These are phyloP conservation scores for Melanocharis versteri DNA, from an alignment of 2,113 vertebrate species.

Conservation along the genomic window DNA sequence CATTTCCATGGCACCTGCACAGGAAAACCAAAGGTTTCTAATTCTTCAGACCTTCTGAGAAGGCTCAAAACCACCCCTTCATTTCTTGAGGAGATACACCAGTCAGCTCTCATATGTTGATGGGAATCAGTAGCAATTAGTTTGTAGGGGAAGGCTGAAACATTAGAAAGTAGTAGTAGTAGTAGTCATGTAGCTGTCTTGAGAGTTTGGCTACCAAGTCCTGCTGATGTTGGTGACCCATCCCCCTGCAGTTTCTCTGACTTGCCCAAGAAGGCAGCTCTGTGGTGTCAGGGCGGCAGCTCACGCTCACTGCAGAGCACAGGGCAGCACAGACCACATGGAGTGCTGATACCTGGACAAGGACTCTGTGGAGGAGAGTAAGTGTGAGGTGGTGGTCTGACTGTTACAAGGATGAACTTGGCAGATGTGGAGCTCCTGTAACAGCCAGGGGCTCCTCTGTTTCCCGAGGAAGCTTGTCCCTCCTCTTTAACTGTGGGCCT, in stretches of 20 bases:
- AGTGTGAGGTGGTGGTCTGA: rapidly evolving
- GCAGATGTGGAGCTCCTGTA: neutral
- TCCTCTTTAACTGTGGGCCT: neutral
- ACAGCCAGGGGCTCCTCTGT: neutral
- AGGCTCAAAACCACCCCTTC: neutral
- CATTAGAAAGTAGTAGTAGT: neutral
- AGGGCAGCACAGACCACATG: neutral
- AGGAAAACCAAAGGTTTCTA: neutral
- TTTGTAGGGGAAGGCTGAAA: neutral
- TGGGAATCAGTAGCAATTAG: neutral
- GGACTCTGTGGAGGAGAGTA: neutral
- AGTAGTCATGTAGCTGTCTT: neutral
- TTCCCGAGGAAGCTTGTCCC: neutral
- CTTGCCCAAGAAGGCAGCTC: neutral
- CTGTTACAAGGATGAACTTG: neutral
- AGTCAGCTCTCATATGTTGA: neutral
- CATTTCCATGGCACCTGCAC: neutral
- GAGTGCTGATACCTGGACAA: neutral
- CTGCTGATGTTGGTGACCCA: neutral
- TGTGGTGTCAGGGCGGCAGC: rapidly evolving
- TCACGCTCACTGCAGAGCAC: rapidly evolving
- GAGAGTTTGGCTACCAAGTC: neutral
- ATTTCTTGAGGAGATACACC: neutral
- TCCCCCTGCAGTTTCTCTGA: neutral
- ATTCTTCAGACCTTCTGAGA: neutral